Conservation (phyloP, 2,888 invertebrate species). For the Napeogenes inachia region DNA sequence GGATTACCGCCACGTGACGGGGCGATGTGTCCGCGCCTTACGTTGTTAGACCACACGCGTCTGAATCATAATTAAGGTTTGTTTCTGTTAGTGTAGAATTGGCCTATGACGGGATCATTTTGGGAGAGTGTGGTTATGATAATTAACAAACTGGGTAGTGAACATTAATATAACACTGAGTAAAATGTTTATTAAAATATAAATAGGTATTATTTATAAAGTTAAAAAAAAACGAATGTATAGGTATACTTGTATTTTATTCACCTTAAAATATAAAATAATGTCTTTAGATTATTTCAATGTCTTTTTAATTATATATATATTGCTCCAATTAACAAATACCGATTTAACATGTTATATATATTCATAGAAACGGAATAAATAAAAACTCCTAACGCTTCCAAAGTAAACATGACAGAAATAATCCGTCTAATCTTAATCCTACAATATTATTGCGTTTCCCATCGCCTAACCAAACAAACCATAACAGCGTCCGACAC, state of each 20-base stretch:
- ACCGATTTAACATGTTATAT: neutral
- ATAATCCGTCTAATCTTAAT: conserved; percentile 31
- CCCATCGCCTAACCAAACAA: conserved; percentile 51
- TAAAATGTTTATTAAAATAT: neutral
- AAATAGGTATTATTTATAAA: neutral
- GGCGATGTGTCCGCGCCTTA: neutral
- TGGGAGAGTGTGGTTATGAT: conserved; percentile 1
- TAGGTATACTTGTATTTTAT: no score
- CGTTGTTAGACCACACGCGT: conserved; percentile 3
- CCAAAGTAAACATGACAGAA: conserved; percentile 17
- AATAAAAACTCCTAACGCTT: neutral
- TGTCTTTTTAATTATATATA: no score
- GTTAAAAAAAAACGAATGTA: no score
- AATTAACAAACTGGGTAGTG: neutral
- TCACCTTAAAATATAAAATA: no score
- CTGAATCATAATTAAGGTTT: conserved; percentile 7
- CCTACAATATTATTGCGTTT: conserved; percentile 37
- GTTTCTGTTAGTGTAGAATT: conserved; percentile 5
- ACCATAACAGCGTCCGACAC: conserved; percentile 53
- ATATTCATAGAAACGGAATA: conserved; percentile 4
- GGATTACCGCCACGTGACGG: conserved; percentile 21
- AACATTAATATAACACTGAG: neutral
- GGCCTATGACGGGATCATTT: conserved; percentile 2
- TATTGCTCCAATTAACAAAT: no score
- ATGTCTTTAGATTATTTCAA: no score